Percentiles rank a stretch among this genome's conserved stretches.
These are phyloP conservation scores for Corythaeola cristata DNA, from an alignment of 2,113 vertebrate species.

Conservation along the genomic window DNA sequence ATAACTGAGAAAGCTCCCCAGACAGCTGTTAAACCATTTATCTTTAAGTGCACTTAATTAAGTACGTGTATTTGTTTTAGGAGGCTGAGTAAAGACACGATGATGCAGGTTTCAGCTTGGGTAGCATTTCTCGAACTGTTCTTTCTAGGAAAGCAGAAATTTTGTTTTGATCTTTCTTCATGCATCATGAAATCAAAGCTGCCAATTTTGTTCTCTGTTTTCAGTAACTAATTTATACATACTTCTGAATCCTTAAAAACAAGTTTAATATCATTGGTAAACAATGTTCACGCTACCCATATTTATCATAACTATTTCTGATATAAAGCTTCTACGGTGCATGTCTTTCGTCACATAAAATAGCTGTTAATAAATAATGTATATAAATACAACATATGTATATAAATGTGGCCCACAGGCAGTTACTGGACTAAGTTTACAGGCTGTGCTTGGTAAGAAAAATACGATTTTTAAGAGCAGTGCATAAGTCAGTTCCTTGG, in stretches of 20 bases:
- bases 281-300: not conserved
- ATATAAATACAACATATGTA: not conserved
- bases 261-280: not conserved
- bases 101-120: not conserved
- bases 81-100: not conserved
- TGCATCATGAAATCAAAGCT: not conserved
- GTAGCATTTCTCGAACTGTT: not conserved
- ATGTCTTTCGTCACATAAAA: not conserved
- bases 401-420: not conserved
- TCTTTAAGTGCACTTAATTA: not conserved
- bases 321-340: not conserved
- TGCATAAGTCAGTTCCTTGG: not conserved
- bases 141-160: not conserved
- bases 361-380: not conserved
- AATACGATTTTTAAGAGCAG: not conserved
- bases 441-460: not conserved
- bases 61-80: not conserved
- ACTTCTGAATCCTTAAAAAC: not conserved
- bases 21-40: not conserved
- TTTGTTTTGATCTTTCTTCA: not conserved
- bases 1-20: not conserved
- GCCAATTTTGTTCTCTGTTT: not conserved
- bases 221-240: not conserved
- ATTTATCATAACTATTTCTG: not conserved
- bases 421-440: not conserved